Evolutionary conservation across 2,888 invertebrate genomes (phyloP), one percentile per base, ranked within the genome.

Genomic region (Erebia epiphron): DNA sequence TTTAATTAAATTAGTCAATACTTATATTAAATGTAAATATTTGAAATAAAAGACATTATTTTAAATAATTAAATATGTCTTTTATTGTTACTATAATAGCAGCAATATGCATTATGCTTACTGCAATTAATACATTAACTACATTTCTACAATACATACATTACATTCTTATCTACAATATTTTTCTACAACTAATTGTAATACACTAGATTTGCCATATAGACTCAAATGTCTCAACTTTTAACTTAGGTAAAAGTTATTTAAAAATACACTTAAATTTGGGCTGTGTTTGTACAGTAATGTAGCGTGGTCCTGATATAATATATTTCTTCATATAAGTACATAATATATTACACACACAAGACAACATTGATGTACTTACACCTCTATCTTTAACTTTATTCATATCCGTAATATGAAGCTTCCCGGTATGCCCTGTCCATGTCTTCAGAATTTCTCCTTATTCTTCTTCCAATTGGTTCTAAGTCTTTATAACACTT

Each of bases 401-500:
- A 91, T 73, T 95, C 95, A 87, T 98, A 98, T 4, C 98, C 98
- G 86, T 96, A 97, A 83, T 96, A 95, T 69, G 95, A 94, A 0
- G 96, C 96, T 86, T 98, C 98, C 78, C 94, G 92, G 81, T 95
- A 97, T 0, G 97, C 97, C 83, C 95, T 95, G 4, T 95, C 86
- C 94, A 97, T 96, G 80, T 98, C 98, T 0, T 94, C 88, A 0
- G 97, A 97, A 83, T 96, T 97, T 71, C 97, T 93, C 76, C 96
- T 94, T 74, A 97, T 92, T 74, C 97, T 90, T 76, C 97, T 92
- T 0, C 98, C 98, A 64, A 99, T 95, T 0, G 99, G 99, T 84
- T 99, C 99, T 78, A 98, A 92, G 87, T 99, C 99, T 21, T 95
- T 95, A 82, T 99, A 99, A 86, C 99, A 99, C 84, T 96, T 97